Evolutionary conservation across 1,140 invertebrate species (phyloP), one percentile per base, ranked within the genome.

Genomic region (Homalodisca vitripennis): DNA sequence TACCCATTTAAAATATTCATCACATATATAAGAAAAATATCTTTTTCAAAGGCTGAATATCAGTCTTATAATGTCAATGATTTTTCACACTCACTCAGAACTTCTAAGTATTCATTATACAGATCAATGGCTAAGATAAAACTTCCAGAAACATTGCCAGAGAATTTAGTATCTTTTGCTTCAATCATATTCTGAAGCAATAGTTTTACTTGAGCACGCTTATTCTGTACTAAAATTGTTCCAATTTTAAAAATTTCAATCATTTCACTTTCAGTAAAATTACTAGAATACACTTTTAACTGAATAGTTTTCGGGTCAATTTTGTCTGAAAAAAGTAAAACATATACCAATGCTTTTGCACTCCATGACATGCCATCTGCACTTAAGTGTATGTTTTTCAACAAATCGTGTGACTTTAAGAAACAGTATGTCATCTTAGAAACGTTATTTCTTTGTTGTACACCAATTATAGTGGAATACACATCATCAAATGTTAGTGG

Each of bases 331-430:
- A 77, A 78, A 41, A 69, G 73, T n/a, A 76, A 65, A 65, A 82
- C 68, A 67, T 78, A 83, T 53, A 82, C 75, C 51, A 78, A 68
- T 67, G 76, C 75, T 67, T 73, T 76, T 1, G 78, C 77, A 78
- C 82, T 83, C 74, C 84, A 87, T 79, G 85, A 86, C 65, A 86
- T 71, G 20, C 85, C 85, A 71, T 80, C 78, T 1, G 75, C 75
- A 71, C 81, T 83, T 71, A 85, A 85, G 53, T 82, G 82, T 74
- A 86, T 80, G 72, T 81, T 80, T 71, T 79, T 74, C 69, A 82
- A 65, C 24, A 87, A 79, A 70, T 78, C 75, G 69, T 84, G 80
- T 31, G 76, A 75, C 65, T 76, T 78, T 41, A 87, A 79, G 73
- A 85, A 87, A 68, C 81, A 81, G 57, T 81, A 82, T 27, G 55